phyloP scores from a whole-genome alignment of 2,888 invertebrate species.

The Eupithecia exiguata region DNA sequence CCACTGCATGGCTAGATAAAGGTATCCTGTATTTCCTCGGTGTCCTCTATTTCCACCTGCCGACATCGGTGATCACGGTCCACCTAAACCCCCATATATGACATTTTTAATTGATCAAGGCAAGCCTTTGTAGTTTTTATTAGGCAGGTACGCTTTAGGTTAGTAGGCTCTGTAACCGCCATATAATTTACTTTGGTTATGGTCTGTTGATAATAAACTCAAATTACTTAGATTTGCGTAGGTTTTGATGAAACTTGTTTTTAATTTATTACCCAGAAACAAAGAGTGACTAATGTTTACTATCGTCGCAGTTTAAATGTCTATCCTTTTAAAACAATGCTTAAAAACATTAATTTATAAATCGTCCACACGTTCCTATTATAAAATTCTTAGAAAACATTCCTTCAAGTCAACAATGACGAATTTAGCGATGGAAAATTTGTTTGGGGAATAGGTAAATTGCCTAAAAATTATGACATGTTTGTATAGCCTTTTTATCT shows the following conservation, averaged over 20 bases:
- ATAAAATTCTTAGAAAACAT: background rate
- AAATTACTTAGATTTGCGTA: slow-evolving; percentile 1
- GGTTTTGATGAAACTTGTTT: slow-evolving; percentile 1
- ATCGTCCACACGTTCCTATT: background rate
- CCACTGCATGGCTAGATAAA: no score
- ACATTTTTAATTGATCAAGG: background rate
- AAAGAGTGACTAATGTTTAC: background rate
- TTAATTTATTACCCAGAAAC: slow-evolving; percentile 7
- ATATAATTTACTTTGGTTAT: background rate
- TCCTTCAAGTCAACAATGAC: background rate
- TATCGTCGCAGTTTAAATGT: background rate
- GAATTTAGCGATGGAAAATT: background rate
- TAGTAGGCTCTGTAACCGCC: background rate
- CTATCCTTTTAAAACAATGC: background rate
- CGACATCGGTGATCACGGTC: no score
- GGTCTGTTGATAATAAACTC: slow-evolving; percentile 4
- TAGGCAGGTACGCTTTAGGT: background rate
- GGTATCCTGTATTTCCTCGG: no score
- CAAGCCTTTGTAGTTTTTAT: background rate
- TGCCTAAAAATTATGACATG: no score
- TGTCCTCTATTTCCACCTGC: no score
- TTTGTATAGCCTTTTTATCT: background rate
- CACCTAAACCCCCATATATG: no score
- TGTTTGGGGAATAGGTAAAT: no score
- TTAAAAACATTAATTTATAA: background rate